Evolutionary conservation across 30 jellyfish, hydroid and myxozoan genomes (phyloP).

Genomic region (Aurelia sp.): DNA sequence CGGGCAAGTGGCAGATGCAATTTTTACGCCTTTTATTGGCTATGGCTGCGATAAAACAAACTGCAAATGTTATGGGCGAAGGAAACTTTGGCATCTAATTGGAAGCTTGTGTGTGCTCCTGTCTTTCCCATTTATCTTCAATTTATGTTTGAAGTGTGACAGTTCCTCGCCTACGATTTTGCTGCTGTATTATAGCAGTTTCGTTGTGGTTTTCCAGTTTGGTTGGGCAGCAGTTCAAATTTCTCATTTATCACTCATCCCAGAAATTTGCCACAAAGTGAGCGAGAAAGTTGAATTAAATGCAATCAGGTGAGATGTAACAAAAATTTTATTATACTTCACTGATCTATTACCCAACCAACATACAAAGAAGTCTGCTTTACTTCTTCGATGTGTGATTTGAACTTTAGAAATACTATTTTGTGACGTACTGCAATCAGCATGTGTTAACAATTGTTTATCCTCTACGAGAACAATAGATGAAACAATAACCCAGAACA

Average conservation of each 20-base stretch:
- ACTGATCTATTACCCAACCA: too few species aligned
- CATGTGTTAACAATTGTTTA: too few species aligned
- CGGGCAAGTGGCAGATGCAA: conserved; percentile 98
- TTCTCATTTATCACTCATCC: conserved; percentile 90
- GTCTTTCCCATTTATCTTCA: conserved; percentile 87
- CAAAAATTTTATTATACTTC: too few species aligned
- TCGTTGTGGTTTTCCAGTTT: conserved; percentile 91
- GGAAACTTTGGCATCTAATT: conserved; percentile 91
- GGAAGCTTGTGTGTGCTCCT: conserved; percentile 86
- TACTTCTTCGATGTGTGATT: too few species aligned
- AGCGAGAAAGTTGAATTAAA: conserved; percentile 87
- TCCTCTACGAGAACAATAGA: too few species aligned
- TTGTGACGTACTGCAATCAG: too few species aligned
- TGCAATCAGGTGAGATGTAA: conserved; percentile 85
- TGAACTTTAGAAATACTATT: too few species aligned
- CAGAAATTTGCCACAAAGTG: conserved; percentile 80
- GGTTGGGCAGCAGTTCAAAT: conserved; percentile 98
- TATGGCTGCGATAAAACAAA: conserved; percentile 86
- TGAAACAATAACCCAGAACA: too few species aligned
- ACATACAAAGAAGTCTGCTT: too few species aligned
- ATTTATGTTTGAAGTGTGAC: conserved; percentile 75
- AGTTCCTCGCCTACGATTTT: conserved; percentile 41
- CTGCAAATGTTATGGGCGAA: conserved; percentile 65
- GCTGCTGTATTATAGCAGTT: conserved; percentile 78
- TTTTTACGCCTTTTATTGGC: conserved; percentile 87